Percentiles rank a stretch among this genome's conserved stretches.
Evolutionary conservation across 2,797 vertebrate species (phyloP).

Genomic region (Neosilurus mollespiculum): DNA sequence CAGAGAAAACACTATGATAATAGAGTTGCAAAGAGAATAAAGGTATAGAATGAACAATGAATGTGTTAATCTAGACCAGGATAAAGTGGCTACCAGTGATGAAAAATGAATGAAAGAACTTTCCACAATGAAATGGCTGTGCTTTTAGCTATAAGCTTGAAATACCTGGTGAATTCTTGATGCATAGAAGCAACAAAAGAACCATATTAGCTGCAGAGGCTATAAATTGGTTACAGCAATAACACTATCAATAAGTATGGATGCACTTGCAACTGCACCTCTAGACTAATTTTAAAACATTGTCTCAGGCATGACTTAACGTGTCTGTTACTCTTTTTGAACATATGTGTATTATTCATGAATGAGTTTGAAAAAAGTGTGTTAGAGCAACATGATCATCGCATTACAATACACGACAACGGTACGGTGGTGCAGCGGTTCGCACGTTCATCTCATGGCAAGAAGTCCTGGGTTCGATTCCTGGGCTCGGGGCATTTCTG

Average conservation of each 20-base stretch:
- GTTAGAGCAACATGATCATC: neutral
- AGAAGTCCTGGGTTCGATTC: no score
- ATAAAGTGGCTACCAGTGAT: neutral
- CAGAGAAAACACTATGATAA: no score
- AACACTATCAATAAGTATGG: neutral
- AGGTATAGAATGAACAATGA: no score
- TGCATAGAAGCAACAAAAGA: neutral
- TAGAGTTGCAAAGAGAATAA: no score
- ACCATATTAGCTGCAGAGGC: neutral
- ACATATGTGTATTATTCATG: neutral
- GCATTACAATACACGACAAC: neutral
- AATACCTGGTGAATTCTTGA: neutral
- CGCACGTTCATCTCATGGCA: no score
- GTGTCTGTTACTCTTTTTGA: neutral
- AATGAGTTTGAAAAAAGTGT: neutral
- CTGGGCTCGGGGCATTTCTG: no score
- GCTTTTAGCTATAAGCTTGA: neutral
- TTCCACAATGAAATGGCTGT: neutral
- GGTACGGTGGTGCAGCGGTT: neutral
- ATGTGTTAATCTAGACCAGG: neutral
- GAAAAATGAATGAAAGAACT: neutral
- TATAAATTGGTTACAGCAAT: neutral
- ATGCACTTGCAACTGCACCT: neutral
- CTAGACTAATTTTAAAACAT: neutral
- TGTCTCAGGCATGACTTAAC: neutral